Conservation (phyloP, 2,113 vertebrate species). For the Thunnus maccoyii region DNA sequence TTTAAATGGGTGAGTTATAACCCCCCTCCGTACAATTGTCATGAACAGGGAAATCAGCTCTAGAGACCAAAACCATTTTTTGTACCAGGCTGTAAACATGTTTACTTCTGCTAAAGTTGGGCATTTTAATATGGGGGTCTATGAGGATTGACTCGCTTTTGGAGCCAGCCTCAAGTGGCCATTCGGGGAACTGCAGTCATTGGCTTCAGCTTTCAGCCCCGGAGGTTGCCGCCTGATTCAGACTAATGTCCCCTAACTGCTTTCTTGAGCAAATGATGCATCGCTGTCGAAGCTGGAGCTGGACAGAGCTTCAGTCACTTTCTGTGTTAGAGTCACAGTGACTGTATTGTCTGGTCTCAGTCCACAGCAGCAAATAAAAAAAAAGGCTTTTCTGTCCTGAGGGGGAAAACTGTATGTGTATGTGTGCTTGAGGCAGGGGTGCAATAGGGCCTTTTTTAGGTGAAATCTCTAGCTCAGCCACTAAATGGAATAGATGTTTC, state of each 20-base stretch:
- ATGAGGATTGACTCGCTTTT: too few relatives aligned
- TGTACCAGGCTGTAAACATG: too few relatives aligned
- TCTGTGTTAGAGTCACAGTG: conserved; percentile 24
- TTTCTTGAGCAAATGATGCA: conserved; percentile 41
- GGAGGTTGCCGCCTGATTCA: neutral
- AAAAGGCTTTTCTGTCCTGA: conserved; percentile 16
- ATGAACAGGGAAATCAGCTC: too few relatives aligned
- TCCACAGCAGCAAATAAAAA: conserved; percentile 23
- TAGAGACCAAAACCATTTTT: too few relatives aligned
- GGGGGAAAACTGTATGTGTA: conserved; percentile 2
- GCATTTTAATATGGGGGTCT: too few relatives aligned
- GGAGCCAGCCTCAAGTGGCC: too few relatives aligned
- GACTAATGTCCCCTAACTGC: conserved; percentile 45
- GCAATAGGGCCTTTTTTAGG: conserved; percentile 7
- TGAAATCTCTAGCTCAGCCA: conserved; percentile 23
- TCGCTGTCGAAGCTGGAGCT: conserved; percentile 11
- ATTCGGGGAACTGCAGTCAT: too few relatives aligned
- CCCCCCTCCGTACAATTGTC: too few relatives aligned
- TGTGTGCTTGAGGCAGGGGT: conserved; percentile 3
- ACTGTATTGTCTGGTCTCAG: conserved; percentile 19
- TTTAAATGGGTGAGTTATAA: too few relatives aligned
- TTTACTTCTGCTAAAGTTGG: too few relatives aligned
- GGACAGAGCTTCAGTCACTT: conserved; percentile 42
- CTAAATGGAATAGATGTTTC: conserved; percentile 37
- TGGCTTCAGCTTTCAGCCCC: too few relatives aligned